Evolutionary conservation across 2,113 vertebrate genomes (phyloP).

Genomic region (Gadus macrocephalus): DNA sequence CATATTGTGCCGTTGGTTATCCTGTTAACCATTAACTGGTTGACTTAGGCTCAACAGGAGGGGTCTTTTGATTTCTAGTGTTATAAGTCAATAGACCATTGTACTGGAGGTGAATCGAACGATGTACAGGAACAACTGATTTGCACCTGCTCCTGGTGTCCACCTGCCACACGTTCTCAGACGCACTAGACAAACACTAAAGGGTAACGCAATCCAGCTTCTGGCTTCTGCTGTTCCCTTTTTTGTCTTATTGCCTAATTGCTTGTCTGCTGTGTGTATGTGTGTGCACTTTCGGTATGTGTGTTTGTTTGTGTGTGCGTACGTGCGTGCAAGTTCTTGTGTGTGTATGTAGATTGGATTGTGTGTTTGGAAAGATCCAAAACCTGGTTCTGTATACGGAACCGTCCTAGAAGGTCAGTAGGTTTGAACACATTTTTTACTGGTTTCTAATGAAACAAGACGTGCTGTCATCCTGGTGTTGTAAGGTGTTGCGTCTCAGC

Average conservation of each 20-base stretch:
- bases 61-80: conserved; percentile 2
- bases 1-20: conserved; percentile 2
- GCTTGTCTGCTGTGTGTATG: background rate
- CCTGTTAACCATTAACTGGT: conserved; percentile 57
- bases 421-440: too few relatives aligned
- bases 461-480: too few relatives aligned
- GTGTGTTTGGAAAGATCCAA: background rate
- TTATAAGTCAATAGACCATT: conserved; percentile 21
- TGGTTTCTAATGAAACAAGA: too few relatives aligned
- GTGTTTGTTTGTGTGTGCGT: background rate
- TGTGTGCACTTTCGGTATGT: conserved; percentile 3
- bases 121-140: conserved; percentile 50
- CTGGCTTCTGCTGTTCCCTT: too few relatives aligned
- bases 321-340: too few relatives aligned
- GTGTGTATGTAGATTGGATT: conserved; percentile 2
- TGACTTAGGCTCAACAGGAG: conserved; percentile 2
- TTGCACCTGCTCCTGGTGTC: conserved; percentile 65
- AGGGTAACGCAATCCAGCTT: background rate
- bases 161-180: conserved; percentile 58
- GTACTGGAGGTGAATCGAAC: conserved; percentile 21
- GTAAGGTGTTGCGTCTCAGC: too few relatives aligned
- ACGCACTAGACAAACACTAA: conserved; percentile 58
- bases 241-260: too few relatives aligned
- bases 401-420: too few relatives aligned
- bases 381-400: too few relatives aligned